Evolutionary conservation across 2,888 invertebrate species (phyloP).

Genomic region (Troides helena): DNA sequence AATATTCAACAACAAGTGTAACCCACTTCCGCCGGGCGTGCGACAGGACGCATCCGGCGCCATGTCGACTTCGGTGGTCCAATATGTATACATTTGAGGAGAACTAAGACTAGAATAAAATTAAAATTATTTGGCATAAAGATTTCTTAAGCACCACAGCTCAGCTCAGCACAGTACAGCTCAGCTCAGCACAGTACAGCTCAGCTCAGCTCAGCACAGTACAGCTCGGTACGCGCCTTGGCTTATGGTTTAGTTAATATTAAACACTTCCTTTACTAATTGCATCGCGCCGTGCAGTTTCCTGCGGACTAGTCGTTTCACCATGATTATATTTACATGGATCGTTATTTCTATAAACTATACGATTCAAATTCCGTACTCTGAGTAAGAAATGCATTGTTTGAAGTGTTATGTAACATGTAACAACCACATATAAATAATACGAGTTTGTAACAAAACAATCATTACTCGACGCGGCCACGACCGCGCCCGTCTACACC

Average conservation of each 20-base stretch:
- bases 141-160: conserved; percentile 23
- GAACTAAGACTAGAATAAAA: conserved; percentile 27
- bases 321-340: conserved; percentile 17
- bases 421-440: conserved; percentile 37
- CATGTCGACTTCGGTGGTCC: too few relatives aligned
- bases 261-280: conserved; percentile 5
- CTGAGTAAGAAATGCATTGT: conserved; percentile 37
- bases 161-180: background rate
- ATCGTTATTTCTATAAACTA: background rate
- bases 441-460: conserved; percentile 3
- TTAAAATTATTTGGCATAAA: conserved; percentile 28
- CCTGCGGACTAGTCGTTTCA: conserved; percentile 24
- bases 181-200: too few relatives aligned
- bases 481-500: too few relatives aligned
- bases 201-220: background rate
- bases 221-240: background rate
- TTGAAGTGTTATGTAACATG: conserved; percentile 35
- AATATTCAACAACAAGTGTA: too few relatives aligned
- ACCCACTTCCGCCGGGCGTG: too few relatives aligned
- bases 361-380: conserved; percentile 24
- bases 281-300: conserved; percentile 27
- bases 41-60: too few relatives aligned
- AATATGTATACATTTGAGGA: conserved; percentile 13
- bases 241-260: conserved; percentile 14
- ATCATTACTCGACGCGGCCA: too few relatives aligned